phyloP scores from a whole-genome alignment of 2,888 invertebrate species.

The Chromoteleia sp. region DNA sequence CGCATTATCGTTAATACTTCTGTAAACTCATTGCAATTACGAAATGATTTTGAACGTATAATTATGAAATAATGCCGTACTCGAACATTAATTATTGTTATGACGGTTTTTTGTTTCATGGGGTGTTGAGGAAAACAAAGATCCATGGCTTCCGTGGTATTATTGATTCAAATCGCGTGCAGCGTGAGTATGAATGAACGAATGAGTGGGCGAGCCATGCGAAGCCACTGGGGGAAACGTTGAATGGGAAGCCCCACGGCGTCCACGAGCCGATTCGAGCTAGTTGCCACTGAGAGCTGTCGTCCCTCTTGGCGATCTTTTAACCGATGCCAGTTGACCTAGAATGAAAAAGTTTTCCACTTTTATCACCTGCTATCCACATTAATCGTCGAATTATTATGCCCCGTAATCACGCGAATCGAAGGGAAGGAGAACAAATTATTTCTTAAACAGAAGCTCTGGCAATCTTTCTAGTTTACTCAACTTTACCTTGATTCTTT shows the following conservation, averaged over 20 bases:
- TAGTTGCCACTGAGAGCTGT: slow-evolving; percentile 51
- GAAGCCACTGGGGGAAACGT: slow-evolving; percentile 78
- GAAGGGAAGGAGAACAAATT: no score
- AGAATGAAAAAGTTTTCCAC: slow-evolving; percentile 50
- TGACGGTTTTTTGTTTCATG: not conserved
- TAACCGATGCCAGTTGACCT: slow-evolving; percentile 57
- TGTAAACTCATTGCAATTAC: no score
- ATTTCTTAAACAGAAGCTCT: no score
- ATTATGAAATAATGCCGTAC: no score
- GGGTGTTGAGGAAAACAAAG: slow-evolving; percentile 29
- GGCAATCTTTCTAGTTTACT: no score
- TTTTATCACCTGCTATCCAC: slow-evolving; percentile 50
- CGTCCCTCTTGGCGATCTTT: slow-evolving; percentile 60
- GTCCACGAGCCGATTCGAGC: slow-evolving; percentile 75
- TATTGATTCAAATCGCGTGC: slow-evolving; percentile 84
- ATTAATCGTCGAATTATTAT: slow-evolving; percentile 22
- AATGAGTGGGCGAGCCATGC: slow-evolving; percentile 81
- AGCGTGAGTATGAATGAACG: slow-evolving; percentile 82
- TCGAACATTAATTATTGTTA: no score
- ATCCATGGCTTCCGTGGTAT: slow-evolving; percentile 67
- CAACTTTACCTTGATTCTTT: no score
- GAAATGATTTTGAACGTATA: no score
- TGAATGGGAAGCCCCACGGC: slow-evolving; percentile 81
- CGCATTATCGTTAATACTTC: no score
- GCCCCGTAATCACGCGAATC: not conserved